phyloP scores from a whole-genome alignment of 2,113 vertebrate genomes.

The Noturus placidus region DNA sequence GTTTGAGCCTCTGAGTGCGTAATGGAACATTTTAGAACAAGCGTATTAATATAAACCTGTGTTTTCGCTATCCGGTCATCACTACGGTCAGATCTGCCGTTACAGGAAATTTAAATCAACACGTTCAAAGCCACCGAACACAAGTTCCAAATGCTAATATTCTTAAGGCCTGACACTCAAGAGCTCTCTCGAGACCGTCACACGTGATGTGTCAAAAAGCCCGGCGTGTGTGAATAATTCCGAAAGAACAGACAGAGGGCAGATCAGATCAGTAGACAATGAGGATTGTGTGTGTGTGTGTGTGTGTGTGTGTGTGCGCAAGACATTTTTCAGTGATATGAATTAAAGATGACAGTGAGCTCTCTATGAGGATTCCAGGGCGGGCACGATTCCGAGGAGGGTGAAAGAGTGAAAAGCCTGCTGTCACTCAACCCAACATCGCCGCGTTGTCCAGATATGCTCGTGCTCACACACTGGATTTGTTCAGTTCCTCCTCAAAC shows the following conservation, averaged over 20 bases:
- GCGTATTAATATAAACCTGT: not conserved
- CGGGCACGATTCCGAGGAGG: conserved; percentile 18
- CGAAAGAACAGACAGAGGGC: conserved; percentile 29
- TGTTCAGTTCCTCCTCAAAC: not conserved
- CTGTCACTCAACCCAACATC: conserved; percentile 45
- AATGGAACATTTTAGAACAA: not conserved
- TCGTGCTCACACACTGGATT: not conserved
- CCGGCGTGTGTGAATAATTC: conserved; percentile 33
- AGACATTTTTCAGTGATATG: conserved; percentile 42
- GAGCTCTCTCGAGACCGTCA: conserved; percentile 12
- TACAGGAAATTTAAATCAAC: not conserved
- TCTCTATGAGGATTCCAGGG: conserved; percentile 42
- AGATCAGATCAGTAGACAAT: conserved; percentile 42
- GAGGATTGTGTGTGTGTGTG: not conserved
- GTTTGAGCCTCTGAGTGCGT: not conserved
- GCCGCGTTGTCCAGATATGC: not conserved
- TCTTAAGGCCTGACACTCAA: conserved; percentile 10
- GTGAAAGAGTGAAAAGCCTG: conserved; percentile 34
- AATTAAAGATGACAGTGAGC: conserved; percentile 53
- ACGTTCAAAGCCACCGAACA: not conserved
- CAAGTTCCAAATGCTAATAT: not conserved
- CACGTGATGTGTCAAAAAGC: conserved; percentile 21
- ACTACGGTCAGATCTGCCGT: not conserved
- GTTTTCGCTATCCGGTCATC: not conserved
- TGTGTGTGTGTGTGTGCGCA: not conserved